These are phyloP conservation scores for Notothenia coriiceps DNA, from an alignment of 2,113 vertebrate species.

Conservation along the genomic window DNA sequence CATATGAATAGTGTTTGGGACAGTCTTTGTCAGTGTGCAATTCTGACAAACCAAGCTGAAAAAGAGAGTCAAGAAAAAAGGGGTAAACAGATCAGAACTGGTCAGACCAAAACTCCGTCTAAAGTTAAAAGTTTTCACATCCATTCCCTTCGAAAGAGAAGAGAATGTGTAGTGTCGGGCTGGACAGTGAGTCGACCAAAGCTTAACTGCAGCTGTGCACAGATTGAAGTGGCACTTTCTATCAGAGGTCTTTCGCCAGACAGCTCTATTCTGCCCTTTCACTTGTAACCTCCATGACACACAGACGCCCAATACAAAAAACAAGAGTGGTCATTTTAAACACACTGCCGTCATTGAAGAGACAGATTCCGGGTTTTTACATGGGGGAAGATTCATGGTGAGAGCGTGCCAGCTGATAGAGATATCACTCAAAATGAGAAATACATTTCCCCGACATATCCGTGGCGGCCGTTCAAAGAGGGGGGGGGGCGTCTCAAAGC, in stretches of 20 bases:
- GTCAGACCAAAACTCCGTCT: slow-evolving; percentile 67
- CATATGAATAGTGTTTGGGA: slow-evolving; percentile 41
- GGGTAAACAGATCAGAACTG: slow-evolving; percentile 43
- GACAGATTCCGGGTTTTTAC: slow-evolving; percentile 62
- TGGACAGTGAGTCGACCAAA: slow-evolving; percentile 73
- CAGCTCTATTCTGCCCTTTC: slow-evolving; percentile 73
- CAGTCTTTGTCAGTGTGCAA: slow-evolving; percentile 24
- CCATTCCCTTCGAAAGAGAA: slow-evolving; percentile 66
- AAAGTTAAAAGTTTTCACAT: slow-evolving; percentile 83
- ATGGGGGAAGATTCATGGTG: slow-evolving; percentile 48
- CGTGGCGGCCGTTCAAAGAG: slow-evolving; percentile 54
- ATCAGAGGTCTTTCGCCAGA: slow-evolving; percentile 79
- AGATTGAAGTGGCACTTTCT: slow-evolving; percentile 81
- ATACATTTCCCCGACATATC: slow-evolving; percentile 65
- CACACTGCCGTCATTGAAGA: slow-evolving; percentile 55
- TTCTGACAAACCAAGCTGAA: slow-evolving; percentile 57
- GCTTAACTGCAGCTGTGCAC: slow-evolving; percentile 74
- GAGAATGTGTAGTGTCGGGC: slow-evolving; percentile 77
- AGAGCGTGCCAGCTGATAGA: slow-evolving; percentile 62
- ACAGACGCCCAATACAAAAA: slow-evolving; percentile 55
- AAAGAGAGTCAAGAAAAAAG: slow-evolving; percentile 51
- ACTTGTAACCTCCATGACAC: slow-evolving; percentile 70
- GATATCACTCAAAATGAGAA: slow-evolving; percentile 72
- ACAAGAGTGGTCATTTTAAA: slow-evolving; percentile 73
- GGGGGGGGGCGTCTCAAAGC: slow-evolving; percentile 26